A percentile compares a stretch with the other conserved stretches of the same genome.
These are phyloP conservation scores for Ciona savignyi DNA, from an alignment of 23 tunicate species.

Conservation along the genomic window DNA sequence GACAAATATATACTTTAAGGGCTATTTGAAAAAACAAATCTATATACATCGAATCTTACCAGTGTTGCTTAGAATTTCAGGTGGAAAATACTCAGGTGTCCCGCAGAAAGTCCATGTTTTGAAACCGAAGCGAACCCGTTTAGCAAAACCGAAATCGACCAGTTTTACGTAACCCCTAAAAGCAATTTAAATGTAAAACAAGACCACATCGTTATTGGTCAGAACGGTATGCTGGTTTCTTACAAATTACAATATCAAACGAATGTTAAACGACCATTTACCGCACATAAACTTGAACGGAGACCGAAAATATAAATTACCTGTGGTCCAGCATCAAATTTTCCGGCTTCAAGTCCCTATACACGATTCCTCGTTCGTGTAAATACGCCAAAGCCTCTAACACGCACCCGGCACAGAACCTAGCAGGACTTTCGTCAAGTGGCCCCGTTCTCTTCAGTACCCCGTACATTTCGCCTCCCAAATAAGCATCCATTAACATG, in stretches of 20 bases:
- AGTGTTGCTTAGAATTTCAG: conserved; percentile 60
- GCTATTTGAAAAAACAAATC: no score
- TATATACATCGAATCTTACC: no score
- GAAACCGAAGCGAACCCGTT: conserved; percentile 44
- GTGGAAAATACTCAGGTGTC: conserved; percentile 96
- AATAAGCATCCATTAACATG: conserved; percentile 92
- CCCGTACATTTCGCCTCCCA: conserved; percentile 86
- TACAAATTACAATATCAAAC: no score
- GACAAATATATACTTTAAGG: no score
- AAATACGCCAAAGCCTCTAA: conserved; percentile 88
- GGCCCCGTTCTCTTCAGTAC: conserved; percentile 70
- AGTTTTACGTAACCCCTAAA: conserved; percentile 87
- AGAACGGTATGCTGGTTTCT: no score
- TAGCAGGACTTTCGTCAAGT: conserved; percentile 48
- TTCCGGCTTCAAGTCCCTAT: conserved; percentile 93
- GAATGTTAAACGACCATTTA: no score
- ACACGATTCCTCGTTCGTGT: conserved; percentile 70
- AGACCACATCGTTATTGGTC: no score
- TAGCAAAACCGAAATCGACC: conserved; percentile 93
- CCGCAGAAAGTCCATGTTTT: conserved; percentile 98
- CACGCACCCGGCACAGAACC: conserved; percentile 76
- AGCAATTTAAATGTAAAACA: not conserved
- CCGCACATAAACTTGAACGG: no score
- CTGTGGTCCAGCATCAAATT: conserved; percentile 90
- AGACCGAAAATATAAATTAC: no score